phyloP scores from a whole-genome alignment of 2,797 vertebrate genomes.

The Tragopan temminckii region DNA sequence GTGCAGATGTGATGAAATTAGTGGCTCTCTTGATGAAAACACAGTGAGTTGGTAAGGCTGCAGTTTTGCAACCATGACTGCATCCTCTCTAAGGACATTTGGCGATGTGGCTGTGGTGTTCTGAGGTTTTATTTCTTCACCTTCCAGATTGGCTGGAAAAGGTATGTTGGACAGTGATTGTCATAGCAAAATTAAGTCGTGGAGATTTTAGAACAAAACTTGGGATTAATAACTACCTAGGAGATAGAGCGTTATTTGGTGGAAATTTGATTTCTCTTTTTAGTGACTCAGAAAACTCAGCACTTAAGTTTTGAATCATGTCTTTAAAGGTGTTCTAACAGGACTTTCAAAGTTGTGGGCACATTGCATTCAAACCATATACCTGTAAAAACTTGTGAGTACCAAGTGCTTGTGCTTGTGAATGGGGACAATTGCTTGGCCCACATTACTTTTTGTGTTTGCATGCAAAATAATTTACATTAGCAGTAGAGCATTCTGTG shows the following conservation, averaged over 20 bases:
- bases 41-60: neutral
- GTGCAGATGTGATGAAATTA: neutral
- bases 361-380: neutral
- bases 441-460: neutral
- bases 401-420: neutral
- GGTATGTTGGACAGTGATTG: accelerated
- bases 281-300: neutral
- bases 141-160: accelerated
- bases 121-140: neutral
- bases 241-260: neutral
- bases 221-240: neutral
- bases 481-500: neutral
- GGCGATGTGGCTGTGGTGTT: accelerated
- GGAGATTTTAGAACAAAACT: neutral
- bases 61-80: neutral
- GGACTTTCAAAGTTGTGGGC: neutral
- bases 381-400: constrained; percentile 11
- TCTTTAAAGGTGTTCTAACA: neutral
- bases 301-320: neutral
- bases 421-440: constrained; percentile 2
- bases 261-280: neutral
- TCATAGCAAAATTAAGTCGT: neutral
- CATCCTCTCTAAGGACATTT: neutral
- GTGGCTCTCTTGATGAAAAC: neutral
- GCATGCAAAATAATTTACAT: neutral